Evolutionary conservation across 2,888 invertebrate genomes (phyloP).

Genomic region (Heteromyza rotundicornis): DNA sequence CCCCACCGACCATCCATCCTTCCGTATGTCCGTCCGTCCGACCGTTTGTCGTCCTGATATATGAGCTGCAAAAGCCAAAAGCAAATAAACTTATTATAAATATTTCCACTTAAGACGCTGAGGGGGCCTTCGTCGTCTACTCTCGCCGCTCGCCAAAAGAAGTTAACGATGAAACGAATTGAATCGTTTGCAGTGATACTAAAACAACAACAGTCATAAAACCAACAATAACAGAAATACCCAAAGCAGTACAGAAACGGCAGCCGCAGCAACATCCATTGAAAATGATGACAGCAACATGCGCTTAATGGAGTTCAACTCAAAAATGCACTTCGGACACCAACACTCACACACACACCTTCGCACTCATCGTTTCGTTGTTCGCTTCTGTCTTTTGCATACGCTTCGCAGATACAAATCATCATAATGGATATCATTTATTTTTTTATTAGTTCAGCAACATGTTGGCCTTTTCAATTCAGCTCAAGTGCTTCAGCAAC

Average conservation of each 20-base stretch:
- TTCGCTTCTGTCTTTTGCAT: conserved; percentile 1
- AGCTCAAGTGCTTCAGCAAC: background rate
- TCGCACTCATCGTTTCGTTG: background rate
- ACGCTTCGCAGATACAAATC: conserved; percentile 53
- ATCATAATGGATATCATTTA: conserved; percentile 54
- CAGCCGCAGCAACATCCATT: conserved; percentile 5
- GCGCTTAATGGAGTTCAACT: conserved; percentile 53
- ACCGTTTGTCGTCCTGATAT: background rate
- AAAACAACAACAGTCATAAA: conserved; percentile 5
- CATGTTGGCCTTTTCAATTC: conserved; percentile 39
- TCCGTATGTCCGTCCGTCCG: no score
- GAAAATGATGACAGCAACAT: conserved; percentile 55
- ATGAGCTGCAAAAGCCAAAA: conserved; percentile 29
- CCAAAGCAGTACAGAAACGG: no score
- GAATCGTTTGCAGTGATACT: background rate
- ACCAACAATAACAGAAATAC: conserved; percentile 2
- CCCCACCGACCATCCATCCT: no score
- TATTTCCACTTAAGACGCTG: conserved; percentile 48
- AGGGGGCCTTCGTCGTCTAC: conserved; percentile 7
- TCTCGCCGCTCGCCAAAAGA: conserved; percentile 1
- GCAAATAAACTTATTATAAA: conserved; percentile 56
- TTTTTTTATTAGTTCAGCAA: conserved; percentile 53
- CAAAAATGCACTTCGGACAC: conserved; percentile 41
- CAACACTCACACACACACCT: conserved; percentile 5
- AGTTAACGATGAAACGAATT: background rate